These are phyloP conservation scores for Balaenoptera acutorostrata DNA, from an alignment of 2,113 vertebrate genomes.

Conservation along the genomic window DNA sequence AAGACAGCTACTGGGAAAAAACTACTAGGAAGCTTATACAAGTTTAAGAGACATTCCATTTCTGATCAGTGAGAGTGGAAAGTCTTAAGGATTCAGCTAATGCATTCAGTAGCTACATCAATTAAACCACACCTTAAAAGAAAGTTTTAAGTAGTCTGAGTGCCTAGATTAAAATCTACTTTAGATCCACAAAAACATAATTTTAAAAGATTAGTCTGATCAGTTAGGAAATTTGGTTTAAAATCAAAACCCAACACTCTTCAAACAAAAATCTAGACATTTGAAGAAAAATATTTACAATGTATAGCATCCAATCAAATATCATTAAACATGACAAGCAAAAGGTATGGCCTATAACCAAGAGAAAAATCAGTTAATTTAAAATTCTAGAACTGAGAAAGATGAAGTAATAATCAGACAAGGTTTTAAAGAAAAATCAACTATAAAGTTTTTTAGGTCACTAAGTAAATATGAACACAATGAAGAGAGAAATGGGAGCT, in stretches of 20 bases:
- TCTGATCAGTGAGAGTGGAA: not conserved
- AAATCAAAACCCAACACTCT: not conserved
- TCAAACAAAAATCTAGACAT: not conserved
- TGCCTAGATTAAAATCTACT: not conserved
- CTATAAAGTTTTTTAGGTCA: not conserved
- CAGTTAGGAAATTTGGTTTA: not conserved
- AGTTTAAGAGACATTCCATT: not conserved
- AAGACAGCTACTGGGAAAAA: not conserved
- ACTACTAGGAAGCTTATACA: not conserved
- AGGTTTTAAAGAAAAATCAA: not conserved
- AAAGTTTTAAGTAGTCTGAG: not conserved
- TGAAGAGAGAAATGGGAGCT: not conserved
- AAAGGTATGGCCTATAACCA: not conserved
- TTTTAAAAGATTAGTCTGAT: not conserved
- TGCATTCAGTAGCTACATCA: fast-evolving
- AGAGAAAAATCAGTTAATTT: not conserved
- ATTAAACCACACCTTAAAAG: too few relatives aligned
- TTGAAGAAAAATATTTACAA: not conserved
- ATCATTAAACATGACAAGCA: not conserved
- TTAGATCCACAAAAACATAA: not conserved
- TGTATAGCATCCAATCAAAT: not conserved
- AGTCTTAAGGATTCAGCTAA: not conserved
- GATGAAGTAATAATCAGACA: not conserved
- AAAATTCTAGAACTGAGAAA: not conserved
- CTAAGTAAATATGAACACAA: not conserved